phyloP scores from a whole-genome alignment of 1,140 invertebrate genomes.

The Lordiphosa collinella region DNA sequence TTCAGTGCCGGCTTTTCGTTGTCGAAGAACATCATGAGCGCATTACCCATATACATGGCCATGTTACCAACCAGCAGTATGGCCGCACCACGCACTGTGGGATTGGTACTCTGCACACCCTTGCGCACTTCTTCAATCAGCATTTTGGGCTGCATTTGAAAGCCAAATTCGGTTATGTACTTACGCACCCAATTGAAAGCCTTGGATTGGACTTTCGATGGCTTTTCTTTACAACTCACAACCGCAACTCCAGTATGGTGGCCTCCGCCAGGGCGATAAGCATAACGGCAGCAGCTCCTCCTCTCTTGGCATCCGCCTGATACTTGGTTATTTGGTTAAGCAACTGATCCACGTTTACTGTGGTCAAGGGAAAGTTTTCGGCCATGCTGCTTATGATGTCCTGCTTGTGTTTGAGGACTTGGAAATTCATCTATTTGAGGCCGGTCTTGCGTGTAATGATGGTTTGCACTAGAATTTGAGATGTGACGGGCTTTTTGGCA shows the following conservation, averaged over 20 bases:
- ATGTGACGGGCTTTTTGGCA: conserved; percentile 82
- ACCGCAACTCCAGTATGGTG: conserved; percentile 89
- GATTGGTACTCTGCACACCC: conserved; percentile 90
- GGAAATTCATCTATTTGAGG: conserved; percentile 94
- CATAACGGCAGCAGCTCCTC: conserved; percentile 84
- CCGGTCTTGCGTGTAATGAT: conserved; percentile 93
- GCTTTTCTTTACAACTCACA: conserved; percentile 93
- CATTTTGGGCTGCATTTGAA: conserved; percentile 86
- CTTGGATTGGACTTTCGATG: conserved; percentile 94
- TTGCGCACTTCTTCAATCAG: conserved; percentile 91
- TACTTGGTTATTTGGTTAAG: conserved; percentile 91
- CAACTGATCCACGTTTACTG: conserved; percentile 87
- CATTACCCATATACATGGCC: conserved; percentile 90
- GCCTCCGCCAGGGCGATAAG: conserved; percentile 89
- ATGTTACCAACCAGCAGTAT: conserved; percentile 83
- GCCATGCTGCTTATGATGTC: conserved; percentile 89
- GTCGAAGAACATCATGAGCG: conserved; percentile 90
- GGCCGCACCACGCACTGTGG: conserved; percentile 87
- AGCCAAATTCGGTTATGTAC: conserved; percentile 92
- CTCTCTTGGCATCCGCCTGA: conserved; percentile 91
- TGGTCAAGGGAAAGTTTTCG: conserved; percentile 87
- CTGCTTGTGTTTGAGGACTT: conserved; percentile 91
- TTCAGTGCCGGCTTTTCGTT: conserved; percentile 91
- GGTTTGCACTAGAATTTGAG: conserved; percentile 88
- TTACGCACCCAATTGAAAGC: conserved; percentile 88